Percentiles rank a stretch among this genome's conserved stretches.
phyloP scores from a whole-genome alignment of 2,113 vertebrate species.

The Ploceus nigricollis region DNA sequence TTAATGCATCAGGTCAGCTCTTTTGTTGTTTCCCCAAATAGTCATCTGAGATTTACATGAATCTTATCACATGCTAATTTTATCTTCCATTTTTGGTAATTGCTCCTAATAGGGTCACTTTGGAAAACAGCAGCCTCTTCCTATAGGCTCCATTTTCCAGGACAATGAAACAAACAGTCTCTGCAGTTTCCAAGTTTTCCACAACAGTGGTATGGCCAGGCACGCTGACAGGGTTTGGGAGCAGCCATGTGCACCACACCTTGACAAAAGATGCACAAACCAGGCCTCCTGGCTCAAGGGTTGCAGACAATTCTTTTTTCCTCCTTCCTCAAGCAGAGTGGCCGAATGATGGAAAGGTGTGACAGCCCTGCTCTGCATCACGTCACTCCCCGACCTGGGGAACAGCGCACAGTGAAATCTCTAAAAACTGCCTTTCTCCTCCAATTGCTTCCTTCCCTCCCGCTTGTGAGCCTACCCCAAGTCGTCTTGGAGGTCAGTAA shows the following conservation, averaged over 20 bases:
- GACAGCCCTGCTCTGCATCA: background rate
- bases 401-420: background rate
- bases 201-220: background rate
- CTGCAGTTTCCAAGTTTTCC: background rate
- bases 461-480: accelerated
- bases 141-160: background rate
- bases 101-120: background rate
- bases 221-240: background rate
- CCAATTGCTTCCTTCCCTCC: background rate
- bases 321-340: background rate
- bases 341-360: background rate
- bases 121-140: background rate
- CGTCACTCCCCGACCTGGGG: background rate
- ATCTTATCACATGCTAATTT: background rate
- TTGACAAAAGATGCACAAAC: background rate
- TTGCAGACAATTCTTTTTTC: background rate
- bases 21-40: background rate
- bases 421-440: background rate
- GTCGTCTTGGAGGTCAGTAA: background rate
- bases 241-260: background rate
- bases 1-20: slow-evolving; percentile 20
- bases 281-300: background rate
- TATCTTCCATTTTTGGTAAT: background rate
- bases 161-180: background rate
- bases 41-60: background rate